Percentiles rank a stretch among this genome's conserved stretches.
These are phyloP conservation scores for Heteromurus nitidus DNA, from an alignment of 2,888 invertebrate species.

Conservation along the genomic window DNA sequence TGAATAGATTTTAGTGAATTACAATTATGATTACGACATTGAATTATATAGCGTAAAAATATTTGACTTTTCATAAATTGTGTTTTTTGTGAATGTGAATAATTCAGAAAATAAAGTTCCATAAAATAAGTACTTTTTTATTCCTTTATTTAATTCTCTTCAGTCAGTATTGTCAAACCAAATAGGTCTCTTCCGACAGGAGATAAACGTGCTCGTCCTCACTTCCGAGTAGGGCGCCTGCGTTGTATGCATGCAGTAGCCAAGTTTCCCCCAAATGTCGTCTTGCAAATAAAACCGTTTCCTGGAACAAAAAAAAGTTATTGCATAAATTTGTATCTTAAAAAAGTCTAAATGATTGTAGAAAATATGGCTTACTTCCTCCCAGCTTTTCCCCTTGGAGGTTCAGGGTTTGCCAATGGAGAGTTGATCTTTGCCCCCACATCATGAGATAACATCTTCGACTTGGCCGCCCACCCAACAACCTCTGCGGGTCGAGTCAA, in stretches of 20 bases:
- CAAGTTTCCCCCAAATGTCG: constrained; percentile 61
- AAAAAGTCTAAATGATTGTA: neutral
- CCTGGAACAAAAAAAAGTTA: constrained; percentile 19
- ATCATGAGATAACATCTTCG: constrained; percentile 10
- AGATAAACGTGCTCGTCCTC: constrained; percentile 26
- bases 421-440: constrained; percentile 1
- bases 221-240: constrained; percentile 55
- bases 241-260: constrained; percentile 56
- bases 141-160: too few relatives aligned
- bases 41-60: too few relatives aligned
- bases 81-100: too few relatives aligned
- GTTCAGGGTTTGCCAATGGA: constrained; percentile 7
- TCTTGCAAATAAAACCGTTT: constrained; percentile 63
- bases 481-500: constrained; percentile 54
- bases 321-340: neutral
- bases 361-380: neutral
- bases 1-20: too few relatives aligned
- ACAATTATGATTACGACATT: too few relatives aligned
- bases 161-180: constrained; percentile 64
- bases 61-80: too few relatives aligned
- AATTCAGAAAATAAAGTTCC: too few relatives aligned
- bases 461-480: neutral
- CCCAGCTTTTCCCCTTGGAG: constrained; percentile 7
- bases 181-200: constrained; percentile 34
- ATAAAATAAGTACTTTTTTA: too few relatives aligned